Evolutionary conservation across 2,888 invertebrate species (phyloP).

Genomic region (Napeogenes inachia): DNA sequence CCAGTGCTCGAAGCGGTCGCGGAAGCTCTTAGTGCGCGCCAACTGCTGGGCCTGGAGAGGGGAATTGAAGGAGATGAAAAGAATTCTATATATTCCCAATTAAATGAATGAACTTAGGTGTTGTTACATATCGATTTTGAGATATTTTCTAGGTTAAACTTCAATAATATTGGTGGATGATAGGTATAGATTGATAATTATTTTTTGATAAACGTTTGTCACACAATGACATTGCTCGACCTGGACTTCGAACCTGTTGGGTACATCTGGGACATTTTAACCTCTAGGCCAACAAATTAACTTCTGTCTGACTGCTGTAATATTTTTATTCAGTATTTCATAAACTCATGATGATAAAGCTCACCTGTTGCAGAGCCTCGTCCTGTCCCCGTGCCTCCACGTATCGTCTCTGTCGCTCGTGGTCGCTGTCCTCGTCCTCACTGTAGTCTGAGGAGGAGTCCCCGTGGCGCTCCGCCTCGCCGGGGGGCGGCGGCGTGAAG

Average conservation of each 20-base stretch:
- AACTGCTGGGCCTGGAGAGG: slow-evolving; percentile 81
- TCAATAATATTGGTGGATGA: no score
- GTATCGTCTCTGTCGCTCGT: slow-evolving; percentile 67
- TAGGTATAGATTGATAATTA: no score
- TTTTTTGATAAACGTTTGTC: no score
- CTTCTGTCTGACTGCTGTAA: no score
- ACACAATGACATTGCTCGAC: no score
- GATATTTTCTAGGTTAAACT: no score
- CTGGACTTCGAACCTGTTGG: no score
- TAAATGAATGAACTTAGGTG: no score
- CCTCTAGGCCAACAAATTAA: no score
- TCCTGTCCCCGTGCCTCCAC: slow-evolving; percentile 75
- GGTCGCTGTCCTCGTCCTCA: slow-evolving; percentile 74
- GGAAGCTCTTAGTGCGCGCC: slow-evolving; percentile 88
- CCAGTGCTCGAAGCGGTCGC: slow-evolving; percentile 94
- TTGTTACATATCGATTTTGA: no score
- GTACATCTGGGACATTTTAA: no score
- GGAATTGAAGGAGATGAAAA: background rate
- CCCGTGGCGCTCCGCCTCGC: slow-evolving; percentile 69
- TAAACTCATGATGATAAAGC: background rate
- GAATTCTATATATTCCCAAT: no score
- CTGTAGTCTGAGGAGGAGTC: slow-evolving; percentile 69
- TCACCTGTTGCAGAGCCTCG: slow-evolving; percentile 54
- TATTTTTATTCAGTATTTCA: background rate
- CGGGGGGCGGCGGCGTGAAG: slow-evolving; percentile 93